Conservation (phyloP, 2,797 vertebrate species). For the Chromis chromis region DNA sequence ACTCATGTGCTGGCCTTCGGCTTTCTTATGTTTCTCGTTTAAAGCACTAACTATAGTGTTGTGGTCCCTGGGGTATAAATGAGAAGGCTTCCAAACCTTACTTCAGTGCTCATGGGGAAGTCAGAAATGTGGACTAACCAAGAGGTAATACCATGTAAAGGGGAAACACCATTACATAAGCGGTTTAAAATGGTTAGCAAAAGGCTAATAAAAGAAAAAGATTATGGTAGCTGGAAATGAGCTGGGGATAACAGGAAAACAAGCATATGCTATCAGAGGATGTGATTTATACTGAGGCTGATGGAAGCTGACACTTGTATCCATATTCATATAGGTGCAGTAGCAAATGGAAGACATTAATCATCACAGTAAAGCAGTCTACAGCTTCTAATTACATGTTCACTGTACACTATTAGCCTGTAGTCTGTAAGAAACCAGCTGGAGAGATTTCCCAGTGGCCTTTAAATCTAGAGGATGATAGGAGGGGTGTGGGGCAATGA, state of each 20-base stretch:
- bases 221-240: slow-evolving; percentile 42
- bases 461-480: slow-evolving; percentile 30
- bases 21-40: slow-evolving; percentile 38
- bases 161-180: slow-evolving; percentile 11
- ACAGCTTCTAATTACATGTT: slow-evolving; percentile 68
- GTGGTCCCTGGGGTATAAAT: slow-evolving; percentile 28
- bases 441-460: slow-evolving; percentile 60
- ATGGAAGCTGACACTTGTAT: slow-evolving; percentile 65
- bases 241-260: slow-evolving; percentile 20
- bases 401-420: slow-evolving; percentile 39
- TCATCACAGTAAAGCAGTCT: slow-evolving; percentile 61
- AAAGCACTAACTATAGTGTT: slow-evolving; percentile 16
- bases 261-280: slow-evolving; percentile 45
- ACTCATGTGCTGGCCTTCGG: slow-evolving; percentile 36
- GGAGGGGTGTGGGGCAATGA: slow-evolving; percentile 2
- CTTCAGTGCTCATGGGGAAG: slow-evolving; percentile 22
- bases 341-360: slow-evolving; percentile 69
- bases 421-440: slow-evolving; percentile 44
- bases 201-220: slow-evolving; percentile 33
- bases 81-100: slow-evolving; percentile 19
- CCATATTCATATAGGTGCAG: slow-evolving; percentile 71
- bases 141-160: slow-evolving; percentile 11
- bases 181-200: slow-evolving; percentile 27
- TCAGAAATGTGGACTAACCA: slow-evolving; percentile 15
- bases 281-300: slow-evolving; percentile 62